Evolutionary conservation across 2,113 vertebrate species (phyloP).

Genomic region (Dicrurus megarhynchus): DNA sequence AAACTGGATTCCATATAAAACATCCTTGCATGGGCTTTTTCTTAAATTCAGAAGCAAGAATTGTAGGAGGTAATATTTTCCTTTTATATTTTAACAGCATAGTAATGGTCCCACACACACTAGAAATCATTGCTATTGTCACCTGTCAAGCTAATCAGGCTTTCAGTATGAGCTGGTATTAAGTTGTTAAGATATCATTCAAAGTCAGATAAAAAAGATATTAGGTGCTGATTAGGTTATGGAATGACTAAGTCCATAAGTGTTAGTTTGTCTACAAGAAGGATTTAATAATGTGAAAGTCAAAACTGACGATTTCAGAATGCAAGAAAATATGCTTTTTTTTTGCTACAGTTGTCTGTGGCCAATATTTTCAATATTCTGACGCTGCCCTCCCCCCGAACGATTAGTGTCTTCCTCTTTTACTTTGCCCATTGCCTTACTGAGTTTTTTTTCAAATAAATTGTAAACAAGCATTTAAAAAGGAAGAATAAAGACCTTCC

Average conservation of each 20-base stretch:
- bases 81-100: constrained; percentile 24
- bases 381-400: neutral
- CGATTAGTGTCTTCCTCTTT: neutral
- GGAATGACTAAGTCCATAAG: constrained; percentile 20
- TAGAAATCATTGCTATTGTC: constrained; percentile 11
- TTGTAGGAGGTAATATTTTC: constrained; percentile 18
- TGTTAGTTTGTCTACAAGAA: constrained; percentile 30
- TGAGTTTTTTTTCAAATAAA: neutral
- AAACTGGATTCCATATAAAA: neutral
- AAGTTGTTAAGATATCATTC: constrained; percentile 35
- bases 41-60: constrained; percentile 15
- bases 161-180: neutral
- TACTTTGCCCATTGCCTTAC: neutral
- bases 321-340: neutral
- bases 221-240: constrained; percentile 21
- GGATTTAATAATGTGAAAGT: neutral
- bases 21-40: neutral
- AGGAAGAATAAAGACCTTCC: neutral
- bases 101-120: neutral
- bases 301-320: neutral
- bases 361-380: neutral
- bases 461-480: neutral
- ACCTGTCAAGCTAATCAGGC: constrained; percentile 17
- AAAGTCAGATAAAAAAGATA: neutral
- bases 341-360: neutral